Evolutionary conservation across 2,113 vertebrate genomes (phyloP).

Genomic region (Cyprinodon brontotheroides): DNA sequence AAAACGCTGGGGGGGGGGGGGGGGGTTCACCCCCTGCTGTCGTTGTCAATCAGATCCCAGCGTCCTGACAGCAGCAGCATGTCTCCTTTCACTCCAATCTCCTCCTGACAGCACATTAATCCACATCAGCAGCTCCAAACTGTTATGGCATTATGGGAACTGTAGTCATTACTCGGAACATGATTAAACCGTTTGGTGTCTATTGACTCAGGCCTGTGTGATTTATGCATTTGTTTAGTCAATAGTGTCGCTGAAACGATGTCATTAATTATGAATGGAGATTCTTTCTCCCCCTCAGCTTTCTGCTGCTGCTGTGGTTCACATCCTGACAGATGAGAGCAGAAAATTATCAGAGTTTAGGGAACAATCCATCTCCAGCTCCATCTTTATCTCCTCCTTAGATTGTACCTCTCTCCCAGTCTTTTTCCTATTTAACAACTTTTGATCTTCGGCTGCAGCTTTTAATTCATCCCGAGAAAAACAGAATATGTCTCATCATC

Average conservation of each 20-base stretch:
- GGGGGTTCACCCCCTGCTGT: neutral
- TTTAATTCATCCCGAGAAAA: neutral
- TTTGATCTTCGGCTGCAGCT: constrained; percentile 12
- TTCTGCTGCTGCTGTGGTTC: constrained; percentile 77
- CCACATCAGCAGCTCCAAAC: constrained; percentile 94
- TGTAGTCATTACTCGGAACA: constrained; percentile 98
- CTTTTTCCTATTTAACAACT: constrained; percentile 8
- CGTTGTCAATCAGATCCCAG: constrained; percentile 11
- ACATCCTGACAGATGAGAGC: constrained; percentile 85
- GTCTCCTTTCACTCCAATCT: constrained; percentile 48
- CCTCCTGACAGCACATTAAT: constrained; percentile 92
- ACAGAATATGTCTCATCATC: too few species aligned
- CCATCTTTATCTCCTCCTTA: constrained; percentile 56
- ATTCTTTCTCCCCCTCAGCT: constrained; percentile 87
- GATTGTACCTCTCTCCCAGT: constrained; percentile 12
- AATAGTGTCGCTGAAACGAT: constrained; percentile 99
- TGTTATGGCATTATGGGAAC: constrained; percentile 97
- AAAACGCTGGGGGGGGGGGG: neutral
- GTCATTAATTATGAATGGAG: constrained; percentile 99
- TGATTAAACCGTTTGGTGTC: constrained; percentile 98
- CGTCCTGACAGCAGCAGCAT: neutral
- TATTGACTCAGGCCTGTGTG: constrained; percentile 93
- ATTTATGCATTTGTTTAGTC: constrained; percentile 99
- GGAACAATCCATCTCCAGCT: constrained; percentile 92
- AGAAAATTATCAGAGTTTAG: constrained; percentile 75